phyloP scores from a whole-genome alignment of 2,888 invertebrate genomes.

The Anaspis maculata region DNA sequence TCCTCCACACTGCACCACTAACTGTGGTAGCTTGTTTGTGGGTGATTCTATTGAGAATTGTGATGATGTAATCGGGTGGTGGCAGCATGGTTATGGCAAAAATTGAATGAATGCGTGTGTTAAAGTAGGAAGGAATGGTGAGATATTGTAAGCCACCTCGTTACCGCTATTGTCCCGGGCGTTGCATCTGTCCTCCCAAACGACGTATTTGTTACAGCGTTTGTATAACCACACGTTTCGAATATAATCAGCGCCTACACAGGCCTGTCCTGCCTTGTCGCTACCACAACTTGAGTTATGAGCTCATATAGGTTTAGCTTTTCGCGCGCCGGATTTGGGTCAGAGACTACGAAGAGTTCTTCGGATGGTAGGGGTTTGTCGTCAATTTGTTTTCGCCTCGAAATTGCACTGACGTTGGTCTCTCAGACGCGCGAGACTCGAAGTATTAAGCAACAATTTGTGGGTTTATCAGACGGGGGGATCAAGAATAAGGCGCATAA shows the following conservation, averaged over 20 bases:
- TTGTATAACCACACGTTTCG: slow-evolving; percentile 25
- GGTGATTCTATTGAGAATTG: no score
- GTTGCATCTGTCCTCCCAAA: slow-evolving; percentile 35
- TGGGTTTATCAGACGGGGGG: slow-evolving; percentile 15
- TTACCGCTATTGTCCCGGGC: slow-evolving; percentile 36
- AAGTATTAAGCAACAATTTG: slow-evolving; percentile 24
- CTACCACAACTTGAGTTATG: slow-evolving; percentile 12
- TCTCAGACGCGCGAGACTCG: no score
- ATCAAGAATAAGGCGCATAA: slow-evolving; percentile 16
- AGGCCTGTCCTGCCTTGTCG: slow-evolving; percentile 12
- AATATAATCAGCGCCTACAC: slow-evolving; percentile 20
- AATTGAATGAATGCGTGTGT: slow-evolving; percentile 3
- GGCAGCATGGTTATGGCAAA: no score
- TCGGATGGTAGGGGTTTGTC: no score
- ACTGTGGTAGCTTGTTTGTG: no score
- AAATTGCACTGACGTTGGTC: no score
- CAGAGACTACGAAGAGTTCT: no score
- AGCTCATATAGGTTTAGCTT: no score
- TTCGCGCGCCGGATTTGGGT: no score
- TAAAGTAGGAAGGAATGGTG: slow-evolving; percentile 7
- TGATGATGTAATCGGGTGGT: no score
- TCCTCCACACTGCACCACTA: no score
- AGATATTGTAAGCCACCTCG: slow-evolving; percentile 29
- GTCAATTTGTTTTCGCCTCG: no score
- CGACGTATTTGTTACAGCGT: slow-evolving; percentile 32